phyloP scores from a whole-genome alignment of 2,113 vertebrate genomes.

The Hypanus sabinus region DNA sequence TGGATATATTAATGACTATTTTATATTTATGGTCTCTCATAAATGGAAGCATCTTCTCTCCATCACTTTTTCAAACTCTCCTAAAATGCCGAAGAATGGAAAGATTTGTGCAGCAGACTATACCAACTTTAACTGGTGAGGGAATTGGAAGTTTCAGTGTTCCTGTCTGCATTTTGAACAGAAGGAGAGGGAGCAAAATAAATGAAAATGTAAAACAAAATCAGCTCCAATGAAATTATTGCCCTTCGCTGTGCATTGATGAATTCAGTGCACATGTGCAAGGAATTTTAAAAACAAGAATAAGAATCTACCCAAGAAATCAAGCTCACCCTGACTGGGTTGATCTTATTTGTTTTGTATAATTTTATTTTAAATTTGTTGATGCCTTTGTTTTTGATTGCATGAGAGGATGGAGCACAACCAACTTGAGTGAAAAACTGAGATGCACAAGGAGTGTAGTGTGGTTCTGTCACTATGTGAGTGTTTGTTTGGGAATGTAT shows the following conservation, averaged over 20 bases:
- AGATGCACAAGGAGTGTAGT: not conserved
- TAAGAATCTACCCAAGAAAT: not conserved
- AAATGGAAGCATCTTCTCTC: not conserved
- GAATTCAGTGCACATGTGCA: not conserved
- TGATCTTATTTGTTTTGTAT: not conserved
- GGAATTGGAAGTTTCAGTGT: not conserved
- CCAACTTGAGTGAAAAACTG: not conserved
- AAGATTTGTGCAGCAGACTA: not conserved
- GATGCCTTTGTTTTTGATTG: not conserved
- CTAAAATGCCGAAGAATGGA: not conserved
- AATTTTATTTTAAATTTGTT: not conserved
- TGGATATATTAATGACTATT: not conserved
- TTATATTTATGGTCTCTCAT: not conserved
- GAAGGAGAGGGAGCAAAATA: not conserved
- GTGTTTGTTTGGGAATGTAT: not conserved
- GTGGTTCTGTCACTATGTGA: not conserved
- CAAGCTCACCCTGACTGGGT: not conserved
- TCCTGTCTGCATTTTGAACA: not conserved
- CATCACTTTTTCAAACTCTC: not conserved
- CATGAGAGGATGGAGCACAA: not conserved
- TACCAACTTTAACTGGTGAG: not conserved
- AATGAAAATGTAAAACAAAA: not conserved
- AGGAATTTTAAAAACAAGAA: not conserved
- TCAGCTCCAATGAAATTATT: not conserved
- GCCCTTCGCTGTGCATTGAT: not conserved